A percentile compares a stretch with the other conserved stretches of the same genome.
phyloP scores from a whole-genome alignment of 2,113 vertebrate species.

The Nipponia nippon region DNA sequence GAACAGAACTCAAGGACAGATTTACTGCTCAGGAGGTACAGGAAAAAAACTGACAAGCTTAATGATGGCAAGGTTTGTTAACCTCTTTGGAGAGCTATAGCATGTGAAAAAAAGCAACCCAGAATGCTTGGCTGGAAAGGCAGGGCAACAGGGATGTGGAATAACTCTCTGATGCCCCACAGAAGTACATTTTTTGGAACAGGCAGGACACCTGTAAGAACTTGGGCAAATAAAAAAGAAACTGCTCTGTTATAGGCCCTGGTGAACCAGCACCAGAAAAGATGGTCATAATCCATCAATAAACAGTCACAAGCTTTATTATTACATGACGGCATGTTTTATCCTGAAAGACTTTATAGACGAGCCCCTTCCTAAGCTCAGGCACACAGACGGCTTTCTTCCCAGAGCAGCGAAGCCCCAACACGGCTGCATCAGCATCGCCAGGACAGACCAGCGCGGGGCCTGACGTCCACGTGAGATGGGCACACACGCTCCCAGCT shows the following conservation, averaged over 20 bases:
- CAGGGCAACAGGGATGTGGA: neutral
- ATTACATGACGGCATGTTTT: neutral
- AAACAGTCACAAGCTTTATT: neutral
- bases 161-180: neutral
- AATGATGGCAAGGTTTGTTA: neutral
- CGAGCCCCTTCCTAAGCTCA: neutral
- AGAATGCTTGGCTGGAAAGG: neutral
- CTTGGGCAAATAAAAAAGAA: neutral
- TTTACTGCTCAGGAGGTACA: neutral
- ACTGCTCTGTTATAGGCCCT: neutral
- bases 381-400: neutral
- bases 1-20: neutral
- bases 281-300: neutral
- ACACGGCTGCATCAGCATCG: accelerated
- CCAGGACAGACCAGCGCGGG: accelerated
- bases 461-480: accelerated
- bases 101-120: neutral
- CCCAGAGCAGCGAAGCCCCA: neutral
- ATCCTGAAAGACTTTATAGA: neutral
- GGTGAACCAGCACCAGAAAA: neutral
- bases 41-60: neutral
- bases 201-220: neutral
- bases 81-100: neutral
- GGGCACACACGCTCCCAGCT: accelerated
- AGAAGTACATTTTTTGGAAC: neutral